These are phyloP conservation scores for Imbricaverruca yamaguchii DNA, from an alignment of 2,888 invertebrate species.

Conservation along the genomic window DNA sequence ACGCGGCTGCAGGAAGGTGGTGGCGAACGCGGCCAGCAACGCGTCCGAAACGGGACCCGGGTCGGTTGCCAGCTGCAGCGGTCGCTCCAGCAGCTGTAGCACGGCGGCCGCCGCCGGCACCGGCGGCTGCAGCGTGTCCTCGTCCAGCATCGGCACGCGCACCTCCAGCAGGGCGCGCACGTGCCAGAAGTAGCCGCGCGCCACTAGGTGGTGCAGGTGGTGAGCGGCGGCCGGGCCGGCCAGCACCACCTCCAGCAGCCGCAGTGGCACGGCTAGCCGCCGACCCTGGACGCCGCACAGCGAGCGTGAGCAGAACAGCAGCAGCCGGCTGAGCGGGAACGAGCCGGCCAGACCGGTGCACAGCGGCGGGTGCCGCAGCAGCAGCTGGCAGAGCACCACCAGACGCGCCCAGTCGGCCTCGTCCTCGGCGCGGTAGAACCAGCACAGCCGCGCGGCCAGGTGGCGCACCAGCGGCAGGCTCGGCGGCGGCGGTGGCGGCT, in stretches of 20 bases:
- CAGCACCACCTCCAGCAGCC: conserved; percentile 62
- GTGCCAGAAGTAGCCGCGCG: conserved; percentile 63
- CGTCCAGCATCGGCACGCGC: conserved; percentile 57
- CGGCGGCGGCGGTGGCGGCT: background rate
- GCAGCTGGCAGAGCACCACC: background rate
- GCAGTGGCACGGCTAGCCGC: conserved; percentile 62
- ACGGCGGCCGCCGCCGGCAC: conserved; percentile 64
- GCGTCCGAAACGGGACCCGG: background rate
- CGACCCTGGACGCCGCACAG: conserved; percentile 35
- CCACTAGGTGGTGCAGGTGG: conserved; percentile 35
- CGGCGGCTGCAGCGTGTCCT: conserved; percentile 59
- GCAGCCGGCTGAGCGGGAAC: conserved; percentile 11
- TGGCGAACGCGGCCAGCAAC: conserved; percentile 28
- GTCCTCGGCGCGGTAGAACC: conserved; percentile 9
- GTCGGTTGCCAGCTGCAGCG: conserved; percentile 48
- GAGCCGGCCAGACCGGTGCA: conserved; percentile 17
- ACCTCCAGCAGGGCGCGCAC: conserved; percentile 61
- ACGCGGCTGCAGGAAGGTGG: conserved; percentile 56
- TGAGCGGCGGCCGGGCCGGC: conserved; percentile 39
- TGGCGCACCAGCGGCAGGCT: background rate
- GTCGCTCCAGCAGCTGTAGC: conserved; percentile 66
- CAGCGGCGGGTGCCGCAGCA: conserved; percentile 24
- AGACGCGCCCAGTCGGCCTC: background rate
- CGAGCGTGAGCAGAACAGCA: conserved; percentile 29
- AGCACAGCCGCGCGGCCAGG: conserved; percentile 6